A percentile compares a stretch with the other conserved stretches of the same genome.
phyloP scores from a whole-genome alignment of 2,797 vertebrate genomes.

The Crenuchus spilurus region DNA sequence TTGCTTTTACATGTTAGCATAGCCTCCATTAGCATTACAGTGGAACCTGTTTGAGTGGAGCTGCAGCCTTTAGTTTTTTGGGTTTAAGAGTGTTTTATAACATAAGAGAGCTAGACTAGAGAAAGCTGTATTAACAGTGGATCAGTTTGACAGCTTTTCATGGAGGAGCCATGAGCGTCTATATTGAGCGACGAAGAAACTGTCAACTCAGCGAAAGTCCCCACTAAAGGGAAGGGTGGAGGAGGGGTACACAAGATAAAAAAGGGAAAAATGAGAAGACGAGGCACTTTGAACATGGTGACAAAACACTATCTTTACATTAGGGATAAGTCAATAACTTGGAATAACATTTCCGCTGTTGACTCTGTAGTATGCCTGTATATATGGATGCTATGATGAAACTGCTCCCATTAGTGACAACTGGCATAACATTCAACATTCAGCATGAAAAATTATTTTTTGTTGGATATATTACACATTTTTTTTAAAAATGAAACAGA shows the following conservation, averaged over 20 bases:
- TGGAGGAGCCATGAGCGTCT: slow-evolving; percentile 39
- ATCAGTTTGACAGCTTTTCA: slow-evolving; percentile 53
- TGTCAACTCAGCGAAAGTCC: slow-evolving; percentile 47
- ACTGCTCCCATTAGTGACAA: too few species aligned
- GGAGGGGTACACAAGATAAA: slow-evolving; percentile 43
- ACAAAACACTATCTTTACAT: slow-evolving; percentile 58
- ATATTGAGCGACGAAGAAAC: slow-evolving; percentile 27
- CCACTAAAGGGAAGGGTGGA: slow-evolving; percentile 48
- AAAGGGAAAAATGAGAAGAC: slow-evolving; percentile 37
- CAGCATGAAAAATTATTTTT: too few species aligned
- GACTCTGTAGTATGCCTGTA: slow-evolving; percentile 25
- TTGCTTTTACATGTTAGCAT: slow-evolving; percentile 52
- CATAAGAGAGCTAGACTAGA: slow-evolving; percentile 48
- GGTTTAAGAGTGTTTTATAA: slow-evolving; percentile 57
- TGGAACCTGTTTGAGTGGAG: slow-evolving; percentile 46
- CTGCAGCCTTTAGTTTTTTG: slow-evolving; percentile 41
- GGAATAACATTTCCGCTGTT: background rate
- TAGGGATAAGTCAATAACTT: slow-evolving; percentile 1
- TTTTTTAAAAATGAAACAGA: too few species aligned
- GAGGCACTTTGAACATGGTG: slow-evolving; percentile 13
- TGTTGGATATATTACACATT: too few species aligned
- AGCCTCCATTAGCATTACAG: slow-evolving; percentile 35
- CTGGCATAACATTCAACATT: too few species aligned
- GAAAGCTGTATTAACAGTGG: slow-evolving; percentile 57
- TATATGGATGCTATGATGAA: too few species aligned